Percentiles rank a stretch among this genome's conserved stretches.
Evolutionary conservation across 2,797 vertebrate genomes (phyloP).

Genomic region (Mallotus villosus): DNA sequence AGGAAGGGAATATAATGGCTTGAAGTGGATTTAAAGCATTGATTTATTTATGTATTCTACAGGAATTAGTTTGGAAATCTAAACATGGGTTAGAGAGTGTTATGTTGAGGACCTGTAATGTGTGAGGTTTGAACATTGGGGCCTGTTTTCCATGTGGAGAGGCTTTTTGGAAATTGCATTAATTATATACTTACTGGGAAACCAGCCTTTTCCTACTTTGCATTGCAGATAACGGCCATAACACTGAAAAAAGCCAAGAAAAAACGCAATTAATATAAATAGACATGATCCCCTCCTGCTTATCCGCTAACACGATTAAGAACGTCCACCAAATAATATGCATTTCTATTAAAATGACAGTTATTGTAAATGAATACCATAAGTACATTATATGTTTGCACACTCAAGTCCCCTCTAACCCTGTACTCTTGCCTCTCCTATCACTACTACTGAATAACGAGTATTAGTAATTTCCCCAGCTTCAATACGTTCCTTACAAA

Average conservation of each 20-base stretch:
- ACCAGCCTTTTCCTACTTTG: conserved; percentile 74
- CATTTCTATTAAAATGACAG: conserved; percentile 62
- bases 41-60: conserved; percentile 85
- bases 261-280: conserved; percentile 75
- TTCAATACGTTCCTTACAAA: conserved; percentile 8
- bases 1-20: conserved; percentile 75
- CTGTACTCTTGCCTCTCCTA: conserved; percentile 12
- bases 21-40: conserved; percentile 76
- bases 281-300: conserved; percentile 63
- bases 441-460: conserved; percentile 18
- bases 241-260: conserved; percentile 39
- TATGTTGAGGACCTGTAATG: conserved; percentile 71
- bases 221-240: conserved; percentile 78
- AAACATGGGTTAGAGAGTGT: conserved; percentile 76
- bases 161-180: conserved; percentile 82
- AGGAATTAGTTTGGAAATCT: conserved; percentile 82
- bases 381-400: conserved; percentile 44
- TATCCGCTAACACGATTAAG: conserved; percentile 55
- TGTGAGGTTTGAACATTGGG: conserved; percentile 64
- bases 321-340: conserved; percentile 48
- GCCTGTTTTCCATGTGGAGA: conserved; percentile 79
- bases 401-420: conserved; percentile 28
- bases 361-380: conserved; percentile 56
- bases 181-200: conserved; percentile 81
- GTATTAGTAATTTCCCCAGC: background rate